Percentiles rank a stretch among this genome's conserved stretches.
Evolutionary conservation across 2,797 vertebrate genomes (phyloP).

Genomic region (Psittacula echo): DNA sequence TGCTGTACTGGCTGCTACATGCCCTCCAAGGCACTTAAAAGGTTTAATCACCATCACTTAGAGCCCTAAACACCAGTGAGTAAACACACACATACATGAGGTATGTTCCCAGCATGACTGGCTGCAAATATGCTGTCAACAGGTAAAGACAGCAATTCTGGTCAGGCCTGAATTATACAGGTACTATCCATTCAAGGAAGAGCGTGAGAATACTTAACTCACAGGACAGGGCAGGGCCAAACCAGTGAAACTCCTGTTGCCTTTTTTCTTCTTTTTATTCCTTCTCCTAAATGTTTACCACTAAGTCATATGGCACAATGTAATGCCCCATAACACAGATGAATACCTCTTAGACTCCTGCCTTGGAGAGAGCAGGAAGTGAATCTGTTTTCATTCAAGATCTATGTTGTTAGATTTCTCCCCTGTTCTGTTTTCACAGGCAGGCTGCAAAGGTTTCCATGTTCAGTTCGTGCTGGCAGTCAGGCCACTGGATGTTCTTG

Average conservation of each 20-base stretch:
- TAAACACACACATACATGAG: neutral
- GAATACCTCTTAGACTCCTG: neutral
- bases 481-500: conserved; percentile 24
- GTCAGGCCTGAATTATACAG: neutral
- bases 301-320: neutral
- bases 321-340: neutral
- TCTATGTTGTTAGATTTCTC: neutral
- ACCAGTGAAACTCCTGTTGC: neutral
- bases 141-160: neutral
- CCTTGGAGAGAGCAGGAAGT: neutral
- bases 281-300: neutral
- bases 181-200: neutral
- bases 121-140: neutral
- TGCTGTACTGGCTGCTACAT: neutral
- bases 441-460: conserved; percentile 10
- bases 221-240: neutral
- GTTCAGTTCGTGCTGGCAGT: conserved; percentile 5
- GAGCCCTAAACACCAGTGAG: neutral
- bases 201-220: neutral
- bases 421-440: neutral
- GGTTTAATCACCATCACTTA: neutral
- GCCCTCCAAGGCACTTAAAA: neutral
- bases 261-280: neutral
- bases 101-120: neutral
- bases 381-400: neutral